phyloP scores from a whole-genome alignment of 2,797 vertebrate genomes.

The Ispidina picta region DNA sequence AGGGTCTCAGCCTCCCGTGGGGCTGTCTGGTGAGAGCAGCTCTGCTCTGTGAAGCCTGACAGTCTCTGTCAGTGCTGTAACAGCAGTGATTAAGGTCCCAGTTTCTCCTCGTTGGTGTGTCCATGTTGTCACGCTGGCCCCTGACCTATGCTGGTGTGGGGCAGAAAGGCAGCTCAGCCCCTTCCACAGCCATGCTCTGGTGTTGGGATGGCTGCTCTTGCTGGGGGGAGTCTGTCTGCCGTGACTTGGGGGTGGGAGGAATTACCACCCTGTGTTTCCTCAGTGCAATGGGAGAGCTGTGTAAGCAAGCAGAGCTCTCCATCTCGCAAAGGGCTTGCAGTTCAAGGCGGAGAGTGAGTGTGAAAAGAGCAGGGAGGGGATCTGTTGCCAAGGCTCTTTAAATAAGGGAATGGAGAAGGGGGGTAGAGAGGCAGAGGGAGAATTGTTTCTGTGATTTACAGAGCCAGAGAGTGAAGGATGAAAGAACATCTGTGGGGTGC shows the following conservation, averaged over 20 bases:
- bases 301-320: not conserved
- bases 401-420: not conserved
- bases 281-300: not conserved
- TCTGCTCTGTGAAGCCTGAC: not conserved
- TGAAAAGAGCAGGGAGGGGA: not conserved
- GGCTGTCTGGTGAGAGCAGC: not conserved
- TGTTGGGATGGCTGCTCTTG: not conserved
- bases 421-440: not conserved
- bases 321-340: not conserved
- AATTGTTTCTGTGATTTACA: not conserved
- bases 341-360: not conserved
- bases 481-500: not conserved
- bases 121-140: fast-evolving
- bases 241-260: not conserved
- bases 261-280: not conserved
- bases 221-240: not conserved
- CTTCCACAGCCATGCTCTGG: fast-evolving
- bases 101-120: not conserved
- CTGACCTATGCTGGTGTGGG: not conserved
- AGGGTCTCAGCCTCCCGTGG: not conserved
- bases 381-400: not conserved
- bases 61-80: not conserved
- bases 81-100: not conserved
- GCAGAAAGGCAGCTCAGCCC: not conserved
- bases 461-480: not conserved